phyloP scores from a whole-genome alignment of 2,113 vertebrate species.

The Leptocoma aspasia region DNA sequence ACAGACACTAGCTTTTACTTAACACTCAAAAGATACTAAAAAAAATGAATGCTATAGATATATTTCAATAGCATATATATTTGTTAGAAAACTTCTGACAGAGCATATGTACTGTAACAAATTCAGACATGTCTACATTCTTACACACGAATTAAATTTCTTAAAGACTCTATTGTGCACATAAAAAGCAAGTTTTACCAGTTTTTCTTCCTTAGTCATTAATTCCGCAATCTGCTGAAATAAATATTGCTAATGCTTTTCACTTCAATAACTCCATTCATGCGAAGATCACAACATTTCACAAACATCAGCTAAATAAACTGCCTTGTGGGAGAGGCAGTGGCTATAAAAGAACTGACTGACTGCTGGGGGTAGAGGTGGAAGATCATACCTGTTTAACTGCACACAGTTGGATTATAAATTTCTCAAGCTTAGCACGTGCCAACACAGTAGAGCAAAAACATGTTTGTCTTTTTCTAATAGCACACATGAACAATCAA shows the following conservation, averaged over 20 bases:
- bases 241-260: constrained; percentile 30
- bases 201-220: constrained; percentile 7
- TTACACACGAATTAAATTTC: background rate
- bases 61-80: background rate
- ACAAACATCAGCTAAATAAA: constrained; percentile 32
- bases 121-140: background rate
- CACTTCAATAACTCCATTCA: constrained; percentile 35
- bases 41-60: background rate
- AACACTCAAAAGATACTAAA: background rate
- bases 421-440: background rate
- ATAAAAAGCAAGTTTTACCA: constrained; percentile 12
- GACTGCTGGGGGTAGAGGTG: background rate
- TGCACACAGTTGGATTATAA: background rate
- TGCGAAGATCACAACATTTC: background rate
- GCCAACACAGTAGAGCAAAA: background rate
- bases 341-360: background rate
- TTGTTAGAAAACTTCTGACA: background rate
- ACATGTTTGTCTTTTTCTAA: background rate
- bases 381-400: constrained; percentile 1
- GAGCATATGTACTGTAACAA: background rate
- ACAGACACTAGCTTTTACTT: background rate
- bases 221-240: background rate
- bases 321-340: background rate
- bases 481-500: background rate
- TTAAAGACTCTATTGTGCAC: background rate